Conservation (phyloP, 2,113 vertebrate genomes). For the Sinocyclocheilus grahami region DNA sequence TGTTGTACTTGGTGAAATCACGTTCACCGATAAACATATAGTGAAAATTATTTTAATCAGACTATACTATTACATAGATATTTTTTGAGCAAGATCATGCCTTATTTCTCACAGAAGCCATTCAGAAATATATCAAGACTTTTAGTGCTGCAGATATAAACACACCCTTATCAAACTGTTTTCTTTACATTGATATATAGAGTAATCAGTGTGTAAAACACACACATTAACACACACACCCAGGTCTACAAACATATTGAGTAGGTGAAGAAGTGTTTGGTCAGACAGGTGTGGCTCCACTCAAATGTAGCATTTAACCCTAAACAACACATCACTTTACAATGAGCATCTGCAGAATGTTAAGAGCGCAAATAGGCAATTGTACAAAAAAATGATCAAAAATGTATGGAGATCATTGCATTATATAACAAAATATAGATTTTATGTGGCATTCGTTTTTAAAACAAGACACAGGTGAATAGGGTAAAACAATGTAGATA, state of each 20-base stretch:
- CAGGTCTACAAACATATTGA: conserved; percentile 25
- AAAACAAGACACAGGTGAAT: no score
- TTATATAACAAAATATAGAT: background rate
- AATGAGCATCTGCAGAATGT: background rate
- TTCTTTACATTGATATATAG: conserved; percentile 10
- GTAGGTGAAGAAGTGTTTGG: conserved; percentile 57
- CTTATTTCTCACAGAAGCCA: background rate
- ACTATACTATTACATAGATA: background rate
- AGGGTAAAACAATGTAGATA: no score
- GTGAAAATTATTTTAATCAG: background rate
- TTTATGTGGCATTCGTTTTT: background rate
- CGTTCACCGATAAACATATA: background rate
- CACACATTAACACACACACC: conserved; percentile 28
- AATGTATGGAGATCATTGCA: background rate
- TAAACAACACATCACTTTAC: background rate
- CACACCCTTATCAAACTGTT: conserved; percentile 56
- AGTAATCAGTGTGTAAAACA: background rate
- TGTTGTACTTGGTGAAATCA: no score
- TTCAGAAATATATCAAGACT: background rate
- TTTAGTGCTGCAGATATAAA: background rate
- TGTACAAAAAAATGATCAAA: background rate
- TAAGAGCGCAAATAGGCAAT: background rate
- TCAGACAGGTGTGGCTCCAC: conserved; percentile 64
- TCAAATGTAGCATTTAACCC: conserved; percentile 53
- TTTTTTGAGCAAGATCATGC: background rate